These are phyloP conservation scores for Phallusia fumigata DNA, from an alignment of 23 tunicate species.

Conservation along the genomic window DNA sequence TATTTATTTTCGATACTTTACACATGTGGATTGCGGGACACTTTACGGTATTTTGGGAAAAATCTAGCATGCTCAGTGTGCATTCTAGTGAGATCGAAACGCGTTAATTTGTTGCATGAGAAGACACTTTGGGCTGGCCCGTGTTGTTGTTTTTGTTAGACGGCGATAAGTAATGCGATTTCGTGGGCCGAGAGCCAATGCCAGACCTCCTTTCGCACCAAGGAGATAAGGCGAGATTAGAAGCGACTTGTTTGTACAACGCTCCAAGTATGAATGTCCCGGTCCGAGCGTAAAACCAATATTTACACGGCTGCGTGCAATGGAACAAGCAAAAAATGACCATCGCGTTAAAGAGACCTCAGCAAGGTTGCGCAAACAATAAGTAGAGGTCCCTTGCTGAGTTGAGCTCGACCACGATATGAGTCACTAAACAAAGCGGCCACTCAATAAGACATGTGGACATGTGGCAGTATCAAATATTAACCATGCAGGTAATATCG, in stretches of 20 bases:
- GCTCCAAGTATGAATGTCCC: conserved; percentile 8
- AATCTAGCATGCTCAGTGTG: not conserved
- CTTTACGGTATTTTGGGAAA: too few relatives aligned
- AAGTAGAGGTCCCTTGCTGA: not conserved
- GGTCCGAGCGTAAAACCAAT: conserved; percentile 1
- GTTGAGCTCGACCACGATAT: not conserved
- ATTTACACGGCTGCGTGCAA: not conserved
- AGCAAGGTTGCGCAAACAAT: not conserved
- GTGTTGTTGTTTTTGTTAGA: conserved; percentile 2
- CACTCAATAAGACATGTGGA: not conserved
- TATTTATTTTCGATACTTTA: not conserved
- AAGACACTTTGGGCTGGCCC: not conserved
- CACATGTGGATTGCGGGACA: too few relatives aligned
- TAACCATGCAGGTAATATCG: not conserved
- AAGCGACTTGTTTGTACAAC: conserved; percentile 6
- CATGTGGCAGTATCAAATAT: conserved; percentile 2
- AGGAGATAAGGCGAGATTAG: conserved; percentile 10
- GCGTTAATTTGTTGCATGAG: not conserved
- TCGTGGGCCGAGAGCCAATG: conserved; percentile 7
- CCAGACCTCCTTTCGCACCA: not conserved
- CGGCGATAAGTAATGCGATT: conserved; percentile 11
- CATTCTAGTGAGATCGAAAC: not conserved
- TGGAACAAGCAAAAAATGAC: not conserved
- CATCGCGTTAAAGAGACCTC: conserved; percentile 3
- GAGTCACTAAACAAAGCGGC: not conserved